These are phyloP conservation scores for Artibeus jamaicensis DNA, from an alignment of 2,797 vertebrate species.

Conservation along the genomic window DNA sequence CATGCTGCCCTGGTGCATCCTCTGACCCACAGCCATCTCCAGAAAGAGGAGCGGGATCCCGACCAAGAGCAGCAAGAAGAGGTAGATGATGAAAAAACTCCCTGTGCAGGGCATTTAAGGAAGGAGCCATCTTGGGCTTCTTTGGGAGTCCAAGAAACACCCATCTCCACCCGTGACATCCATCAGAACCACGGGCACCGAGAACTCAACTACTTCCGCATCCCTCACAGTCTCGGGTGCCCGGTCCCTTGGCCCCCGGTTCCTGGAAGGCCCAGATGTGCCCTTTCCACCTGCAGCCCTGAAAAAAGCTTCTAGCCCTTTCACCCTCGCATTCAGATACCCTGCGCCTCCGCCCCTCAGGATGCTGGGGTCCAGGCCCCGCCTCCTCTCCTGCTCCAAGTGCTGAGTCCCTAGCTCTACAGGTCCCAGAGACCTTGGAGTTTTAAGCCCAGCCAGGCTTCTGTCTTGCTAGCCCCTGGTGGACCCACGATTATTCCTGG, in stretches of 20 bases:
- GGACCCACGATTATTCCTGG: no score
- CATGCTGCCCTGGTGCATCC: slow-evolving; percentile 76
- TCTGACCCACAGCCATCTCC: slow-evolving; percentile 90
- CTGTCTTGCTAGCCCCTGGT: not conserved
- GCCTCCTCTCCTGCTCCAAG: not conserved
- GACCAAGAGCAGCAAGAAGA: slow-evolving; percentile 85
- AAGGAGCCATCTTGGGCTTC: not conserved
- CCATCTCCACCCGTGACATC: not conserved
- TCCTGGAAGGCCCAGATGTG: not conserved
- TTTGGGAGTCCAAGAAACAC: not conserved
- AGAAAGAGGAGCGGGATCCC: slow-evolving; percentile 92
- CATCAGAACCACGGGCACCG: not conserved
- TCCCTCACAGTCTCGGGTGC: not conserved
- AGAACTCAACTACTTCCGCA: slow-evolving; percentile 84
- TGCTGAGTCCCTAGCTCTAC: not conserved
- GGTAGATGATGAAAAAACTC: slow-evolving; percentile 88
- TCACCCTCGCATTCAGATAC: not conserved
- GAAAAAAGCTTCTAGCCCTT: not conserved
- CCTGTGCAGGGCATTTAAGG: slow-evolving; percentile 78
- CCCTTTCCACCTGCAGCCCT: not conserved
- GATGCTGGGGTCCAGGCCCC: not conserved
- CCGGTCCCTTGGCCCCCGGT: not conserved
- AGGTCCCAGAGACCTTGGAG: not conserved
- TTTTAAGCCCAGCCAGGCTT: not conserved
- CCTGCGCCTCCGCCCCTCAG: not conserved